Evolutionary conservation across 1,140 invertebrate genomes (phyloP), one percentile per base, ranked within the genome.

Genomic region (Acromyrmex charruanus): DNA sequence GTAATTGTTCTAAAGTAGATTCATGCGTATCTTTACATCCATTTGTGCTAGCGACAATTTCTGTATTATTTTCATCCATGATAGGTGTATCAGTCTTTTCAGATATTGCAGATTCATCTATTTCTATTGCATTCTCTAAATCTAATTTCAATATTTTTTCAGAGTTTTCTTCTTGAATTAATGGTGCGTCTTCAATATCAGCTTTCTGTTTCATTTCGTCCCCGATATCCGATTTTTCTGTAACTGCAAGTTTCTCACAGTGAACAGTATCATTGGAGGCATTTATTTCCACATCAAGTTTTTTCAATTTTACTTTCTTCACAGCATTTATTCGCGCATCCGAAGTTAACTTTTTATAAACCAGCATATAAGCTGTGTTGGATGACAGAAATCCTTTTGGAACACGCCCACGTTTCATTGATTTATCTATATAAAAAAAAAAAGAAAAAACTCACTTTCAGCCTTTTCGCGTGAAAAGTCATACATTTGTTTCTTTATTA

Each of bases 281-380:
- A 72, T 75, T 91, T 0, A 58, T 14, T 4, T 91, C 89, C 0
- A 25, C 3, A 25, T 90, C 90, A 7, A 10, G 5, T 65, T 84
- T 91, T n/a, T 80, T 91, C 31, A 28, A n/a, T 9, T 88, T 91
- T 28, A 6, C 79, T 71, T 74, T 86, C 28, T 93, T 90, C 12
- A 28, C 18, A 25, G 55, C 84, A 25, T 55, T 82, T 16, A n/a
- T 61, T 77, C 85, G 55, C n/a, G 25, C 44, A 31, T 90, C 86
- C 4, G 28, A 3, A n/a, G 87, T 84, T 53, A 86, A 82, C 89
- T 90, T 93, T 72, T 95, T 96, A 91, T 97, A 97, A 3, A 97
- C 97, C 82, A 97, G 94, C 97, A 97, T 97, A 88, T 97, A 97
- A 5, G 97, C 97, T 90, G 96, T 97, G 77, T 95, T 96, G 7